Evolutionary conservation across 2,113 vertebrate genomes (phyloP).

Genomic region (Ailurus styani): DNA sequence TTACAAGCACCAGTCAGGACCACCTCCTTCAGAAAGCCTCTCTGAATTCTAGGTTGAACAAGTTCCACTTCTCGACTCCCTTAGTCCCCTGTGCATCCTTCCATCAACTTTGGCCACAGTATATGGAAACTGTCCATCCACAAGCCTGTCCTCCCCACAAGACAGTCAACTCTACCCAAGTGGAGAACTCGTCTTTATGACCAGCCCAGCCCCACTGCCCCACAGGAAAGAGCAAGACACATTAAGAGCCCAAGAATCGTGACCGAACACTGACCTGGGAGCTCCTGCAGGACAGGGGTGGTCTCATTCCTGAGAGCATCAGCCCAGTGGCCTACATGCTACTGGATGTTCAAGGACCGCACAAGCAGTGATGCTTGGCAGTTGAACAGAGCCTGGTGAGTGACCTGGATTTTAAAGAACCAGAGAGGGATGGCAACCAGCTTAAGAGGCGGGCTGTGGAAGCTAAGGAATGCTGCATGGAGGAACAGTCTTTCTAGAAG

Average conservation of each 20-base stretch:
- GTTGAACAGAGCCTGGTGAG: background rate
- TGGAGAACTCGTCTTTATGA: background rate
- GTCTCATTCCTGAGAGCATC: background rate
- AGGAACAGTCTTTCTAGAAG: background rate
- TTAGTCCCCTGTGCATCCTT: accelerated
- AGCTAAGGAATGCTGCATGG: background rate
- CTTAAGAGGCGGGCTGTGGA: background rate
- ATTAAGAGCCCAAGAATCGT: background rate
- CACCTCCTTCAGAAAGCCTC: background rate
- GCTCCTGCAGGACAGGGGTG: background rate
- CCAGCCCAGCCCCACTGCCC: background rate
- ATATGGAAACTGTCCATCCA: accelerated
- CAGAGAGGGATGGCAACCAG: background rate
- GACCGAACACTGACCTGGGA: background rate
- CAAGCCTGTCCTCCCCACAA: background rate
- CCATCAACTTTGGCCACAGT: background rate
- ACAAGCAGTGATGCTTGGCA: background rate
- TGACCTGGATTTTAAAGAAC: background rate
- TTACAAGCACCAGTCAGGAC: background rate
- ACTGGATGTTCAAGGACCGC: background rate
- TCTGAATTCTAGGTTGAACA: background rate
- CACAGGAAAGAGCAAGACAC: background rate
- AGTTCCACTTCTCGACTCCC: background rate
- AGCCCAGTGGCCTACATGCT: background rate
- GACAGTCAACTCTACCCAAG: background rate